Evolutionary conservation across 2,888 invertebrate species (phyloP).

Genomic region (Campoletis raptor): DNA sequence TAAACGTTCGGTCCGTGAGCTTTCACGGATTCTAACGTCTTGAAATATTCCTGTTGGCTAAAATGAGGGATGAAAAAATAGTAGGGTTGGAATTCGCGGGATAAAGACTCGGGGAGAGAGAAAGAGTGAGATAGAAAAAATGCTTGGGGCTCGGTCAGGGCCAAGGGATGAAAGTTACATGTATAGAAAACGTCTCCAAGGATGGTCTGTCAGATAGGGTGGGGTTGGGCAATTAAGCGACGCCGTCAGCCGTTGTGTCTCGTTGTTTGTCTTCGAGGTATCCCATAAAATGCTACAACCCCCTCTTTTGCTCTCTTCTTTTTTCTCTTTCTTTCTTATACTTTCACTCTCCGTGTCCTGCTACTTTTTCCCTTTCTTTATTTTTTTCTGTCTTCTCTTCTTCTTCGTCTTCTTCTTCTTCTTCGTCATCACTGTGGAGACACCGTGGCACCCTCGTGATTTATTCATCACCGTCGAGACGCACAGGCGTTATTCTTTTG

Average conservation of each 20-base stretch:
- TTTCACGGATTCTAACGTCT: conserved; percentile 74
- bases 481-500: conserved; percentile 74
- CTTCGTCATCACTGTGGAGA: conserved; percentile 62
- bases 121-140: conserved; percentile 56
- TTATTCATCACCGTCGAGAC: conserved; percentile 78
- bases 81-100: conserved; percentile 65
- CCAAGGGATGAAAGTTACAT: conserved; percentile 58
- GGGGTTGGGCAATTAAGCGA: conserved; percentile 80
- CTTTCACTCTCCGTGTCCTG: conserved; percentile 73
- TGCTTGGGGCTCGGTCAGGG: conserved; percentile 58
- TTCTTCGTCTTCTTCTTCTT: conserved; percentile 59
- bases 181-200: conserved; percentile 50
- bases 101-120: conserved; percentile 67
- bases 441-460: conserved; percentile 72
- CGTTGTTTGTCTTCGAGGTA: conserved; percentile 82
- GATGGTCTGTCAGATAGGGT: conserved; percentile 65
- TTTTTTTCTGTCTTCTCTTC: conserved; percentile 21
- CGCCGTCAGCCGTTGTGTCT: conserved; percentile 81
- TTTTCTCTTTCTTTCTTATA: conserved; percentile 65
- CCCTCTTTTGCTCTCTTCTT: conserved; percentile 66
- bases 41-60: conserved; percentile 76
- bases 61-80: conserved; percentile 58
- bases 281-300: conserved; percentile 78
- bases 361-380: conserved; percentile 56
- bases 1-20: conserved; percentile 72